Base-by-base conservation (phyloP, 2,888 invertebrate species). In the Drosophila kambysellisi region DNA sequence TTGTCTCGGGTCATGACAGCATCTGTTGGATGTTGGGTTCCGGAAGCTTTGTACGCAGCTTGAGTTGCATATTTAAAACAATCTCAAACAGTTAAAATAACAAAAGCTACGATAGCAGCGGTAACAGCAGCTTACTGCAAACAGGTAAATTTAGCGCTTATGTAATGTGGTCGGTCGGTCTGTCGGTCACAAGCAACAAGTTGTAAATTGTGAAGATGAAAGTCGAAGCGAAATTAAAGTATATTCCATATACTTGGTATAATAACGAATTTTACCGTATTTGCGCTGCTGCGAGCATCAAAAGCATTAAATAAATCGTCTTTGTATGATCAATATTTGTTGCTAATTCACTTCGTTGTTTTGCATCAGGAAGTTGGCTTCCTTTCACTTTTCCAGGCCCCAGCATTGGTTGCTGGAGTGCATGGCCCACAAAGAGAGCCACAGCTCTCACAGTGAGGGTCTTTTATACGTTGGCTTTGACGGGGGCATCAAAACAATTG, bases 341-440 rank as follows among this genome's bases (percentile, higher is more conserved):
- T 54, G 53, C 48, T 43, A 15, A 48, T 50, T 52, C 39, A 33
- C 32, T 50, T 59, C 54, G 15, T n/a, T 12, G 60, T 15, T 32
- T 72, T 60, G 74, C 72, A 85, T 76, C 85, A 89, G 91, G 91
- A 91, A 91, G 85, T 83, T 71, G 60, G 63, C 64, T 89, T 91
- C 91, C 92, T 91, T 91, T 91, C 91, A 92, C 92, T 91, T 92
- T 91, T 62, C 46, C 46, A 8, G 25, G 56, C 46, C 41, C 52
- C 65, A 73, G 67, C 62, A 57, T 73, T 67, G 61, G 58, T 61
- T 56, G 66, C 41, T 63, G 43, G 62, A 83, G 74, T 73, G 63
- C 20, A 25, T 80, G 74, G 65, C 74, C 82, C 76, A 87, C 68
- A 75, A 72, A 67, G 50, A 78, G 76, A 66, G 62, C 68, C 74